Evolutionary conservation across 1,140 invertebrate species (phyloP).

Genomic region (Eumeta japonica): DNA sequence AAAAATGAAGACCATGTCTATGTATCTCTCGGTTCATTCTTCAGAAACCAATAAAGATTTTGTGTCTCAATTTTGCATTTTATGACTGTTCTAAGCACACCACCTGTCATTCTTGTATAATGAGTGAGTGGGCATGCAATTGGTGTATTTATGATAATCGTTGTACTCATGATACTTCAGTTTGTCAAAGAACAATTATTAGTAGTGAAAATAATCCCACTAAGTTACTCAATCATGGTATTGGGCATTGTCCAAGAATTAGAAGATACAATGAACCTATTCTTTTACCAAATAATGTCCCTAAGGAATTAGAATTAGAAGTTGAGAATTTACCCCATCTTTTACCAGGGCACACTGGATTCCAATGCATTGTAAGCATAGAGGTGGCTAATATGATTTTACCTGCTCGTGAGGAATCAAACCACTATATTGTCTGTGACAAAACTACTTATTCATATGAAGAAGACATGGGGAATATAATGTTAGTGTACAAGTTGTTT

Average conservation of each 20-base stretch:
- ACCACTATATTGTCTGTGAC: conserved; percentile 83
- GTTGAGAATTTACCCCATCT: conserved; percentile 88
- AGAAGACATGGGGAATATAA: conserved; percentile 81
- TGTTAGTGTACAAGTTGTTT: conserved; percentile 85
- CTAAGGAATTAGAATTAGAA: conserved; percentile 83
- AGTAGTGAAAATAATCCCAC: conserved; percentile 78
- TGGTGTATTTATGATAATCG: conserved; percentile 96
- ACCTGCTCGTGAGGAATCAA: conserved; percentile 79
- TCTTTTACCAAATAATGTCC: conserved; percentile 83
- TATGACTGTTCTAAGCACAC: conserved; percentile 90
- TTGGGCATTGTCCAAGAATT: conserved; percentile 79
- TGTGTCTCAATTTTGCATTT: conserved; percentile 90
- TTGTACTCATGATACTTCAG: conserved; percentile 84
- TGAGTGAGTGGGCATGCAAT: conserved; percentile 87
- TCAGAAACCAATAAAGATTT: conserved; percentile 95
- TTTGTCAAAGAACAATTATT: conserved; percentile 80
- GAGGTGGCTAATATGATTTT: conserved; percentile 87
- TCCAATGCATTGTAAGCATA: conserved; percentile 88
- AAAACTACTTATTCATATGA: conserved; percentile 90
- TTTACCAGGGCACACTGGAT: conserved; percentile 80
- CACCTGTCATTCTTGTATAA: conserved; percentile 83
- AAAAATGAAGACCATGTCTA: conserved; percentile 85
- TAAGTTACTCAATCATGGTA: conserved; percentile 71
- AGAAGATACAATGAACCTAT: conserved; percentile 65
- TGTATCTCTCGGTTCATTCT: conserved; percentile 86